Evolutionary conservation across 2,113 vertebrate species (phyloP), one percentile per base, ranked within the genome.

Genomic region (Argyrosomus japonicus): DNA sequence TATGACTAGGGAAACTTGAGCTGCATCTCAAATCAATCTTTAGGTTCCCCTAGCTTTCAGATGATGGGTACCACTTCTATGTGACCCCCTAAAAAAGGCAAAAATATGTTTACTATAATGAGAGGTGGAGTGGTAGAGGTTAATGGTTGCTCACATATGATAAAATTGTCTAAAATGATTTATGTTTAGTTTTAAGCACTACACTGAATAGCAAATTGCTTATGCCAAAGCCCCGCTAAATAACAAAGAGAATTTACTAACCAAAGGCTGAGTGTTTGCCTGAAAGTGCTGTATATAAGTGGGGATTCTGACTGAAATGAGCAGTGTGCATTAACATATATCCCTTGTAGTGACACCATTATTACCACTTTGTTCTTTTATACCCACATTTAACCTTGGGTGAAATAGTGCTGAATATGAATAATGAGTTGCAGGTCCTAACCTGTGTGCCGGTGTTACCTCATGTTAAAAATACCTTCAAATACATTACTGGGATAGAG

Each of bases 361-460:
- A 91, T 86, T 63, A 69, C 86, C 61, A 85, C 74, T 87, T 79
- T 82, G 68, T 89, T 82, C 83, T 73, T 78, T 85, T n/a, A 86
- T 72, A 81, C 69, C 70, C 40, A 82, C 74, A 68, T 90, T 91
- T 91, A 93, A 89, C 90, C 94, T 90, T 92, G 90, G 83, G 54
- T 88, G 69, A 86, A 91, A 88, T 78, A 84, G 72, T 61, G 84
- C 83, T 91, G 83, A 86, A 74, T 79, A 88, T 88, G 82, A 89
- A 70, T 84, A 86, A 93, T 80, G 77, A 63, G 75, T 71, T 57
- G 81, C 77, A 58, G 86, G 77, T 91, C 67, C 58, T 89, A 88
- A 87, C 79, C 90, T 81, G 74, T 83, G 81, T 50, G 43, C 77
- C 19, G 23, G 19, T 65, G 63, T 75, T 83, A 68, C 69, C 75